phyloP scores from a whole-genome alignment of 2,888 invertebrate species.

The Eupithecia dodoneata region DNA sequence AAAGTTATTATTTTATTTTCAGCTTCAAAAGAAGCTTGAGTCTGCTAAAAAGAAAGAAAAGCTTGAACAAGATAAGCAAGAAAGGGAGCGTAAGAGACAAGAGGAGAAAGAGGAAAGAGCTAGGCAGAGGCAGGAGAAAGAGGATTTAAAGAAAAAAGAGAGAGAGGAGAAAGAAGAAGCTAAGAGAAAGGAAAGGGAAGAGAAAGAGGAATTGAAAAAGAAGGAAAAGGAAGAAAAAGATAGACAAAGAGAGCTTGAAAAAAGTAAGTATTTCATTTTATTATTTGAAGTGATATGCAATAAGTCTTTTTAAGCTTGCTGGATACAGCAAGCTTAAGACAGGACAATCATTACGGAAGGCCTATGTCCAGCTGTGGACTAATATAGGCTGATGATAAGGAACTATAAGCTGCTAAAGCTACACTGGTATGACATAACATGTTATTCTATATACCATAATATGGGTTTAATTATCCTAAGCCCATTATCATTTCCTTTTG shows the following conservation, averaged over 20 bases:
- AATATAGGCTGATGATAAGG: no score
- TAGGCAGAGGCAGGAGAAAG: constrained; percentile 73
- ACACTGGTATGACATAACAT: no score
- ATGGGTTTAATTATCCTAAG: no score
- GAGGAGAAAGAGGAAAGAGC: constrained; percentile 80
- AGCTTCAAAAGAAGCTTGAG: constrained; percentile 84
- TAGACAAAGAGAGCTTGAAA: constrained; percentile 82
- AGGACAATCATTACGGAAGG: no score
- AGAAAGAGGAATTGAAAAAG: constrained; percentile 81
- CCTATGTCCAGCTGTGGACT: no score
- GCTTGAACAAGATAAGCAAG: constrained; percentile 77
- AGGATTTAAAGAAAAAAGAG: constrained; percentile 69
- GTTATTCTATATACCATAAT: no score
- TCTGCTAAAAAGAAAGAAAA: constrained; percentile 84
- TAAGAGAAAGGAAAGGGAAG: constrained; percentile 73
- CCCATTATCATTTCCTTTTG: no score
- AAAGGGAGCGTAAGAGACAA: constrained; percentile 72
- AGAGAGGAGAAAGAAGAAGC: constrained; percentile 78
- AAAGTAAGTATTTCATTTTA: constrained; percentile 66
- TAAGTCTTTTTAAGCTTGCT: no score
- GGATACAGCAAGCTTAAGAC: no score
- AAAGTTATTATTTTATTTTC: constrained; percentile 37
- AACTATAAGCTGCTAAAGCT: no score
- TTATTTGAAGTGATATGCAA: no score
- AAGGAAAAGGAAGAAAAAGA: constrained; percentile 83